phyloP scores from a whole-genome alignment of 2,888 invertebrate species.

The Serripes groenlandicus region DNA sequence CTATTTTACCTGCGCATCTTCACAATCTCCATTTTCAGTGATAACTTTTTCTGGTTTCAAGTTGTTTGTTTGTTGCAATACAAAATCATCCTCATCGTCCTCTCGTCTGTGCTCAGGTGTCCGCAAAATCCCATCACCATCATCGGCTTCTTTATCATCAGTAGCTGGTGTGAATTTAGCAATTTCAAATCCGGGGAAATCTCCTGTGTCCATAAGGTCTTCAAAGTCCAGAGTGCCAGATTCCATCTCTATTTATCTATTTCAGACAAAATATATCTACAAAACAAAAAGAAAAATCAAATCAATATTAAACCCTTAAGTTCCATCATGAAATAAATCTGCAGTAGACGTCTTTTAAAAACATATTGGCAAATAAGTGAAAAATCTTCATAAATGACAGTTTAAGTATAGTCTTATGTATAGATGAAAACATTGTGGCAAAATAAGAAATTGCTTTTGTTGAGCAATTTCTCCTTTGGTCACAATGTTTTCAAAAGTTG shows the following conservation, averaged over 20 bases:
- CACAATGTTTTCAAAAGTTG: no score
- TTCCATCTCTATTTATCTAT: constrained; percentile 27
- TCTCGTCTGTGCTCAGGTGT: constrained; percentile 55
- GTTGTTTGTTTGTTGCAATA: background rate
- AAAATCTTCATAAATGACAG: background rate
- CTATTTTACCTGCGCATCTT: background rate
- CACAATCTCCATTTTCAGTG: constrained; percentile 6
- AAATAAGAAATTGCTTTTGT: no score
- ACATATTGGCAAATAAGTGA: background rate
- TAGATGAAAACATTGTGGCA: background rate
- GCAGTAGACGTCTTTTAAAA: background rate
- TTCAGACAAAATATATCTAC: background rate
- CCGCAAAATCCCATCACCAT: constrained; percentile 47
- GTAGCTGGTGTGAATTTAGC: constrained; percentile 56
- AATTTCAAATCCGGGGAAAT: constrained; percentile 65
- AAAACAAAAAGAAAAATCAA: no score
- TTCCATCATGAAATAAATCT: background rate
- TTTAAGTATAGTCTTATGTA: background rate
- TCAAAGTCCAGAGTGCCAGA: constrained; percentile 55
- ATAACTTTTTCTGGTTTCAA: background rate
- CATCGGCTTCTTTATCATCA: constrained; percentile 27
- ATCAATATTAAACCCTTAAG: no score
- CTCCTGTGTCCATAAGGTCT: constrained; percentile 63
- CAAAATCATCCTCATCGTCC: constrained; percentile 30
- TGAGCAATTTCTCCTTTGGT: no score